A percentile compares a stretch with the other conserved stretches of the same genome.
Evolutionary conservation across 2,888 invertebrate genomes (phyloP).

Genomic region (Drosophila antonietae): DNA sequence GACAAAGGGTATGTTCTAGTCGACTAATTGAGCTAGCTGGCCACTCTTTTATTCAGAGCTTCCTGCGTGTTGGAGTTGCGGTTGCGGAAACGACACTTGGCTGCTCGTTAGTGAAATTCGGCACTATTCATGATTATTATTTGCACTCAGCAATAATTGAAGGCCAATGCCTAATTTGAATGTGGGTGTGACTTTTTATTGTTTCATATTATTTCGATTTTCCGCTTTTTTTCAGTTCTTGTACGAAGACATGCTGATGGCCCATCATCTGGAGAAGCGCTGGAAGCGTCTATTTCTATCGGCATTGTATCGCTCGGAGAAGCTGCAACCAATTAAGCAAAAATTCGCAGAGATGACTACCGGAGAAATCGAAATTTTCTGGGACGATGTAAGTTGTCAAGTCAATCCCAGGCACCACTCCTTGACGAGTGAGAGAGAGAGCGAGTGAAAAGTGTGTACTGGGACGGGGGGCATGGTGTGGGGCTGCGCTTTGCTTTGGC

Average conservation of each 20-base stretch:
- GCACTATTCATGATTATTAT: slow-evolving; percentile 79
- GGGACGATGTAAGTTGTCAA: slow-evolving; percentile 80
- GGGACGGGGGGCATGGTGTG: slow-evolving; percentile 5
- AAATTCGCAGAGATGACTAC: slow-evolving; percentile 93
- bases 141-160: slow-evolving; percentile 76
- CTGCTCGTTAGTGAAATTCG: slow-evolving; percentile 67
- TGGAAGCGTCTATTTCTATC: slow-evolving; percentile 90
- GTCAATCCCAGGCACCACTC: slow-evolving; percentile 8
- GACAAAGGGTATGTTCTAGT: not conserved
- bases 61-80: slow-evolving; percentile 32
- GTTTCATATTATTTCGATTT: not conserved
- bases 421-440: not conserved
- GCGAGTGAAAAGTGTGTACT: not conserved
- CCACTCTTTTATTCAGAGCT: slow-evolving; percentile 15
- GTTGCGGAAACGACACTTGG: slow-evolving; percentile 42
- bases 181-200: slow-evolving; percentile 46
- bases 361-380: slow-evolving; percentile 87
- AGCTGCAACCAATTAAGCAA: slow-evolving; percentile 92
- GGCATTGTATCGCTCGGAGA: slow-evolving; percentile 89
- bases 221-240: slow-evolving; percentile 74
- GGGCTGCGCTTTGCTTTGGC: slow-evolving; percentile 14
- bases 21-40: not conserved
- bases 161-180: slow-evolving; percentile 70
- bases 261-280: slow-evolving; percentile 87
- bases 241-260: slow-evolving; percentile 84